Evolutionary conservation across 1,140 invertebrate genomes (phyloP), one percentile per base, ranked within the genome.

Genomic region (Antheraea mylitta): DNA sequence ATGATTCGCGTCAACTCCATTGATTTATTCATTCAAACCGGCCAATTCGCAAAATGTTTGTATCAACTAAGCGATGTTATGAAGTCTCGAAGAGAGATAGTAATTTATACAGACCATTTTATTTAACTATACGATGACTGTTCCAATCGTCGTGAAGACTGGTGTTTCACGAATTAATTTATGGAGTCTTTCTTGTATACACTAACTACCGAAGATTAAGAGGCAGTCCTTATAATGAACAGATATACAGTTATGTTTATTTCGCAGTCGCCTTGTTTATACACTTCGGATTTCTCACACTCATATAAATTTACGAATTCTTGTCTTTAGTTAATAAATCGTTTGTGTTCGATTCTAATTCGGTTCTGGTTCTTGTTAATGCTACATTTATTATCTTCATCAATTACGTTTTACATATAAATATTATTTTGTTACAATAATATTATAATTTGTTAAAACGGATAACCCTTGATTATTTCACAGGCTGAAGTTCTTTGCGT

Each of bases 41-140:
- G 58, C 73, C 77, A 81, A 83, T 81, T 81, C 78, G 77, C 73
- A 74, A 42, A 79, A 78, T 78, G 69, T 77, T 79, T 76, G 74
- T 72, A 73, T 73, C 79, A 81, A 79, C 81, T 79, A 79, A 76
- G 42, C 64, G 53, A 69, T 76, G 76, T 80, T 80, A 80, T 78
- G 75, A 80, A 71, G 73, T 72, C 67, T 76, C 19, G 60, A 73
- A 74, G 72, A 71, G 67, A 66, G 30, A 66, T 48, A 22, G 65
- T 76, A 67, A 75, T 76, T 78, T 76, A 69, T 76, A 59, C 42
- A 58, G 65, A 58, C 70, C 67, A 62, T 72, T 75, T 76, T 70
- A 70, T 77, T 74, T 42, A 18, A 63, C 22, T 18, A 18, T 37
- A 63, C 58, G 19, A 38, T 70, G 37, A 67, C 42, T 38, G 61